A percentile compares a stretch with the other conserved stretches of the same genome.
phyloP scores from a whole-genome alignment of 2,113 vertebrate genomes.

The Anarrhichthys ocellatus region DNA sequence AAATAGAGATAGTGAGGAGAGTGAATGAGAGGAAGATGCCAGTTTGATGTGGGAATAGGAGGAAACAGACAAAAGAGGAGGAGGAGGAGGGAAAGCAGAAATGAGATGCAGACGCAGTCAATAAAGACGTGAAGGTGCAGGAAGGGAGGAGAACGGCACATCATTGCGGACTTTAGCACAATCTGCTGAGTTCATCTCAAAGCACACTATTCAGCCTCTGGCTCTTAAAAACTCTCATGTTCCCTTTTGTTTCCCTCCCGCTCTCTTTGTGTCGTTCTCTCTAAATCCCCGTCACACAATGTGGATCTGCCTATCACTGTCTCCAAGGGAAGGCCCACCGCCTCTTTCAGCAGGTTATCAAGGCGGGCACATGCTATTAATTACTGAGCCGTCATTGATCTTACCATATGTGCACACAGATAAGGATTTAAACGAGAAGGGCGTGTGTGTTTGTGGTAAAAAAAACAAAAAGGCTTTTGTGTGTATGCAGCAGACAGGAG shows the following conservation, averaged over 20 bases:
- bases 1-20: slow-evolving; percentile 32
- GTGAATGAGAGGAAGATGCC: slow-evolving; percentile 24
- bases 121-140: background rate
- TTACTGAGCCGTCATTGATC: slow-evolving; percentile 58
- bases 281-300: slow-evolving; percentile 27
- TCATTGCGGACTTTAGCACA: background rate
- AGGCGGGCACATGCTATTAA: slow-evolving; percentile 45
- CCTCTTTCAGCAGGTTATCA: slow-evolving; percentile 49
- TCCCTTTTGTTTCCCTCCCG: slow-evolving; percentile 1
- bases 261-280: slow-evolving; percentile 11
- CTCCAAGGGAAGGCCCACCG: slow-evolving; percentile 24
- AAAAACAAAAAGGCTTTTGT: too few relatives aligned
- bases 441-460: background rate
- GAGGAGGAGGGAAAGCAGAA: slow-evolving; percentile 13
- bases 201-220: background rate
- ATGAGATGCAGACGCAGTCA: slow-evolving; percentile 36
- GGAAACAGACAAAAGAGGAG: slow-evolving; percentile 8
- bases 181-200: slow-evolving; percentile 32
- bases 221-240: slow-evolving; percentile 15
- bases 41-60: slow-evolving; percentile 14
- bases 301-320: slow-evolving; percentile 49
- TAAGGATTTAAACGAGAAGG: slow-evolving; percentile 11
- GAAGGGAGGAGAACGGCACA: background rate
- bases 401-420: slow-evolving; percentile 8
- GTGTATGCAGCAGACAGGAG: background rate